Evolutionary conservation across 2,797 vertebrate species (phyloP).

Genomic region (Chloroceryle inda): DNA sequence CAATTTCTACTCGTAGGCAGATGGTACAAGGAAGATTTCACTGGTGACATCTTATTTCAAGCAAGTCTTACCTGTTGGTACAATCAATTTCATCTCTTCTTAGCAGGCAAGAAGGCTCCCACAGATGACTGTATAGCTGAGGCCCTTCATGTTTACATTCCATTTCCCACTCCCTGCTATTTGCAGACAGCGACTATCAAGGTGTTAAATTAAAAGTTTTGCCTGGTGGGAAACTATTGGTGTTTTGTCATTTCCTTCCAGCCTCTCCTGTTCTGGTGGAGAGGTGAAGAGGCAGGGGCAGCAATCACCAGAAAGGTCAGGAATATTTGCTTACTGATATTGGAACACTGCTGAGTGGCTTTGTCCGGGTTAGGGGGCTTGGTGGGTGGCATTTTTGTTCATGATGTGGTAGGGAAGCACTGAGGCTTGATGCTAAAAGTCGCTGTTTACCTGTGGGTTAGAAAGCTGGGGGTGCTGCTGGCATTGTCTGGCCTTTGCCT

Average conservation of each 20-base stretch:
- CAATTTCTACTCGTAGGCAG: neutral
- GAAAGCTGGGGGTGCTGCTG: neutral
- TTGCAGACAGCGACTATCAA: slow-evolving; percentile 67
- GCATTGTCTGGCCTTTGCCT: neutral
- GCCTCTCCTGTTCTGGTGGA: slow-evolving; percentile 15
- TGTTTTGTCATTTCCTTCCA: slow-evolving; percentile 66
- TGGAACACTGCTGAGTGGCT: slow-evolving; percentile 19
- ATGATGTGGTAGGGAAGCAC: neutral
- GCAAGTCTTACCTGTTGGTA: neutral
- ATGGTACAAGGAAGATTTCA: neutral
- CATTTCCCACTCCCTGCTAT: slow-evolving; percentile 50
- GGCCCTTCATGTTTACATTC: slow-evolving; percentile 60
- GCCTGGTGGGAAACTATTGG: slow-evolving; percentile 30
- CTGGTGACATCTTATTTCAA: neutral
- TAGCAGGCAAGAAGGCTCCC: slow-evolving; percentile 29
- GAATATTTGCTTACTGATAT: slow-evolving; percentile 62
- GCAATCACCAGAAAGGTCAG: slow-evolving; percentile 71
- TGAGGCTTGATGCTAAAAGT: slow-evolving; percentile 49
- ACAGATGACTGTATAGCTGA: slow-evolving; percentile 64
- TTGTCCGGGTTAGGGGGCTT: neutral
- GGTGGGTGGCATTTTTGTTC: neutral
- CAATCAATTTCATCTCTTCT: slow-evolving; percentile 55
- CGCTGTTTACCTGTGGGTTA: neutral
- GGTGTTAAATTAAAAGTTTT: slow-evolving; percentile 73
- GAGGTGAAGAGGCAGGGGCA: slow-evolving; percentile 2